Conservation (phyloP, 2,797 vertebrate genomes). For the Acanthopagrus latus region DNA sequence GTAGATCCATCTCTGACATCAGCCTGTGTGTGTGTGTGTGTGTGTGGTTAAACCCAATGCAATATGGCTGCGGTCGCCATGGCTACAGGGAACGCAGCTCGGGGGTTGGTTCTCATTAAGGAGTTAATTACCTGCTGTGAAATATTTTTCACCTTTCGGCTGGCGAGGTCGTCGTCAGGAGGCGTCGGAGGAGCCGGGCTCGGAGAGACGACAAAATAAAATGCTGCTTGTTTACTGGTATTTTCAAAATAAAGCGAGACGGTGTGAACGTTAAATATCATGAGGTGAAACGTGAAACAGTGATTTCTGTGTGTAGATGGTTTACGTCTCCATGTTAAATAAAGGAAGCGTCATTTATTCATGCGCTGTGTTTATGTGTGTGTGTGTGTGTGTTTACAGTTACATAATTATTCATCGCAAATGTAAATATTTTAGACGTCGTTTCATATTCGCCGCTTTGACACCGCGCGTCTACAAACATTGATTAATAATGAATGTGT, state of each 20-base stretch:
- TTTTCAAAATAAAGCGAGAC: background rate
- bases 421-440: background rate
- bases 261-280: too few species aligned
- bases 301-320: too few species aligned
- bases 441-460: background rate
- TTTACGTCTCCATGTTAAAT: too few species aligned
- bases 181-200: slow-evolving; percentile 10
- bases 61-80: slow-evolving; percentile 54
- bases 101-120: slow-evolving; percentile 59
- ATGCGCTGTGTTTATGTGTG: background rate
- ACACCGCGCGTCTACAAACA: background rate
- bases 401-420: background rate
- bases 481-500: background rate
- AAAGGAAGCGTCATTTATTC: background rate
- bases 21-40: slow-evolving; percentile 20
- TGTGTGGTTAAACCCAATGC: background rate
- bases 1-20: slow-evolving; percentile 56
- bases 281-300: too few species aligned
- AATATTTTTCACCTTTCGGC: slow-evolving; percentile 54
- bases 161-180: slow-evolving; percentile 44
- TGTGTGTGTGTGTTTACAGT: background rate
- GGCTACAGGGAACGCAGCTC: slow-evolving; percentile 51
- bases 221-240: background rate
- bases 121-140: slow-evolving; percentile 72
- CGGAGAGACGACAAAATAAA: background rate